These are phyloP conservation scores for Macaca mulatta DNA, from an alignment of 2,113 vertebrate species.

Conservation along the genomic window DNA sequence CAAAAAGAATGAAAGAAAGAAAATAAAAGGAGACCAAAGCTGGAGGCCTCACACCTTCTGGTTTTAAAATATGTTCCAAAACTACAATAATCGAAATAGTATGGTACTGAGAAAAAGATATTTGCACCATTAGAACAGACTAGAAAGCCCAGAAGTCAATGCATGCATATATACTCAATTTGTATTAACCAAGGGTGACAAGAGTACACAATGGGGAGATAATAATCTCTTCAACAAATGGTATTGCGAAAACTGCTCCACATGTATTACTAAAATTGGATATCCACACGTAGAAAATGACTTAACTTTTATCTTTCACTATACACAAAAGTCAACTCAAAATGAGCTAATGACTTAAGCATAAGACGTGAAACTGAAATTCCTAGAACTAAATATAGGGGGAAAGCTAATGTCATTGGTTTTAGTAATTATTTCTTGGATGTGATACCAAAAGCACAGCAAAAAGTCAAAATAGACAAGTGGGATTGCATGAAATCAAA, in stretches of 20 bases:
- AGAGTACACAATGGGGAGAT: neutral
- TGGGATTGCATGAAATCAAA: neutral
- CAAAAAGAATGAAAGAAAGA: too few species aligned
- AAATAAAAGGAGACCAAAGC: neutral
- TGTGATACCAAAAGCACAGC: neutral
- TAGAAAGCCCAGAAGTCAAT: neutral
- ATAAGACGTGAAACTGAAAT: neutral
- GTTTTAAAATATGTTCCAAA: neutral
- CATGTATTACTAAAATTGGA: neutral
- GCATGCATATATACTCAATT: neutral
- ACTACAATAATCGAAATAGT: neutral
- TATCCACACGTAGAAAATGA: neutral
- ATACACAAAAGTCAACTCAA: neutral
- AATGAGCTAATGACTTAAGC: neutral
- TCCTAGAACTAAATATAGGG: neutral
- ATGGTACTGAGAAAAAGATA: neutral
- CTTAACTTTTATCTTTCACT: neutral
- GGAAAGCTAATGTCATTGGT: neutral
- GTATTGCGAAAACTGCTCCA: neutral
- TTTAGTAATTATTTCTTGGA: neutral
- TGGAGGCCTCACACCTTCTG: neutral
- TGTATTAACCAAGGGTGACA: neutral
- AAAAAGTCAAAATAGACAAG: neutral
- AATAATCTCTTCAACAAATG: neutral
- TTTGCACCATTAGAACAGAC: neutral